Evolutionary conservation across 2,113 vertebrate genomes (phyloP).

Genomic region (Rhagologus leucostigma): DNA sequence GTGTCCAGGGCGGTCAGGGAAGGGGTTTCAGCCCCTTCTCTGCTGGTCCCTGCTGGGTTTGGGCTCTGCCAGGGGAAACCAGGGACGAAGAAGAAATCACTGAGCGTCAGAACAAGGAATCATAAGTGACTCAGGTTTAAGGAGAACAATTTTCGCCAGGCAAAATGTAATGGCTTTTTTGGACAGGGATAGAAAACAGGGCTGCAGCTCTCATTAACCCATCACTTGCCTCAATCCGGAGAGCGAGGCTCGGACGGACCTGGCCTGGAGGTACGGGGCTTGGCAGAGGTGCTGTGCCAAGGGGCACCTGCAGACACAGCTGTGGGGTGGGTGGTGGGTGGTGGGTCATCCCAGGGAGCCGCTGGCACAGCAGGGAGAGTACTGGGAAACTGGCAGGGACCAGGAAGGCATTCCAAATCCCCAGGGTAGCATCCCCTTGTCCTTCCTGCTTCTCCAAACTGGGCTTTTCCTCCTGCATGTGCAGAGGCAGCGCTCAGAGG

Average conservation of each 20-base stretch:
- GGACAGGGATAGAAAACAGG: background rate
- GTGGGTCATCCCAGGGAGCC: background rate
- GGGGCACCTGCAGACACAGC: background rate
- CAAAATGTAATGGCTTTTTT: slow-evolving; percentile 17
- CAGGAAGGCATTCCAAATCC: background rate
- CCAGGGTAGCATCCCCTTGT: background rate
- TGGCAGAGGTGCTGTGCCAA: background rate
- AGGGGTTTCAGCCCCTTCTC: background rate
- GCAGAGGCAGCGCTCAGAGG: accelerated
- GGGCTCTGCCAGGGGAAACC: background rate
- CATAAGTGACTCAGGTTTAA: background rate
- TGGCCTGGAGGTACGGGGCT: background rate
- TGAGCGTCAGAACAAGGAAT: background rate
- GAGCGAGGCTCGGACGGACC: accelerated
- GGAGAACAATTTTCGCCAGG: background rate
- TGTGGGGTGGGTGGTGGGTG: background rate
- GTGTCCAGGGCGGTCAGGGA: background rate
- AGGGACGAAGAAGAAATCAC: background rate
- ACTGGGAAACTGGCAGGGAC: background rate
- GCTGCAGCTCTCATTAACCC: background rate
- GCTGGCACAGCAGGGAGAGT: background rate
- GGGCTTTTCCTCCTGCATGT: accelerated
- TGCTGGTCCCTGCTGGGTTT: background rate
- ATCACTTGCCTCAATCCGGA: background rate
- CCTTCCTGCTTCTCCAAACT: background rate